Percentiles rank a stretch among this genome's conserved stretches.
These are phyloP conservation scores for Lagopus muta DNA, from an alignment of 2,113 vertebrate species.

Conservation along the genomic window DNA sequence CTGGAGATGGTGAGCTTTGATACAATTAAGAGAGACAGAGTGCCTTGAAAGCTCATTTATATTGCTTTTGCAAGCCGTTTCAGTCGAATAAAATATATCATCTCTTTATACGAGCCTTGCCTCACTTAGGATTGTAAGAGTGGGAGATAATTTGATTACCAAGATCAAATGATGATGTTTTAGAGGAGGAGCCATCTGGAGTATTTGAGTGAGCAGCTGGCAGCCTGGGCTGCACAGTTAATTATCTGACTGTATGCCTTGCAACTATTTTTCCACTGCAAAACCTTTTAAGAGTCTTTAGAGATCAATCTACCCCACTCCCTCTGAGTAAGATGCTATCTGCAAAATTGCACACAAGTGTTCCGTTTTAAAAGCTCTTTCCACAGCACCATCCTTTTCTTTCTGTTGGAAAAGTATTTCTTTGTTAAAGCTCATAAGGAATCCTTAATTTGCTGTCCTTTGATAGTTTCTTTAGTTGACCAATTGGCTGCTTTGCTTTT, in stretches of 20 bases:
- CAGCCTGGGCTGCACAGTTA: conserved; percentile 50
- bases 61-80: neutral
- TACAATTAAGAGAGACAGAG: neutral
- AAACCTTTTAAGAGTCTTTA: conserved; percentile 64
- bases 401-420: conserved; percentile 9
- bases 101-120: conserved; percentile 12
- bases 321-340: conserved; percentile 38
- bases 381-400: neutral
- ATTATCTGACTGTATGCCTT: conserved; percentile 35
- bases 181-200: conserved; percentile 68
- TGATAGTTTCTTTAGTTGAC: neutral
- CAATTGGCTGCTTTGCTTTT: neutral
- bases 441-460: conserved; percentile 12
- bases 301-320: conserved; percentile 50
- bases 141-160: conserved; percentile 55
- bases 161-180: conserved; percentile 54
- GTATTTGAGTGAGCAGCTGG: conserved; percentile 62
- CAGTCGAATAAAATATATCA: conserved; percentile 20
- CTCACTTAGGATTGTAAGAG: conserved; percentile 12
- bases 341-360: conserved; percentile 45
- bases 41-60: conserved; percentile 23
- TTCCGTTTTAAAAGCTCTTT: conserved; percentile 44
- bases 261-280: conserved; percentile 34
- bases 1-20: neutral
- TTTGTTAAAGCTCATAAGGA: neutral